These are phyloP conservation scores for Athene cunicularia DNA, from an alignment of 2,113 vertebrate genomes.

Conservation along the genomic window DNA sequence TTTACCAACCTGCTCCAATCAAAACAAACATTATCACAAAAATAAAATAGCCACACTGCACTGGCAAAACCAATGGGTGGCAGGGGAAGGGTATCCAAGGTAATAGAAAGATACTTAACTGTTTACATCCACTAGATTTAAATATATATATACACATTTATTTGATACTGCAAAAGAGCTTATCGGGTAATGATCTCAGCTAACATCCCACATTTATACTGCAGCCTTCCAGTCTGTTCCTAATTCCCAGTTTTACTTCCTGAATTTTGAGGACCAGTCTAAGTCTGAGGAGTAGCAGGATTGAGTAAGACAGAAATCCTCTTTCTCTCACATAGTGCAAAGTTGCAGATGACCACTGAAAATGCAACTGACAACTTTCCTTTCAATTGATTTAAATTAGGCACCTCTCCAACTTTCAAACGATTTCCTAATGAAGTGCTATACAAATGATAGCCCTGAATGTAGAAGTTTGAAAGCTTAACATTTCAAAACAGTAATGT, in stretches of 20 bases:
- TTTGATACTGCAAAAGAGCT: not conserved
- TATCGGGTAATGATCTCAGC: not conserved
- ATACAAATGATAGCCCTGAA: not conserved
- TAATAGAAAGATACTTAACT: not conserved
- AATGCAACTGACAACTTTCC: slow-evolving; percentile 49
- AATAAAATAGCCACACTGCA: not conserved
- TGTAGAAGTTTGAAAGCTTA: not conserved
- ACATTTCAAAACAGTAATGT: slow-evolving; percentile 1
- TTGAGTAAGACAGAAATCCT: slow-evolving; percentile 26
- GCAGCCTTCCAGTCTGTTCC: not conserved
- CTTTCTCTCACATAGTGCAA: not conserved
- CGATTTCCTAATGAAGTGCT: slow-evolving; percentile 55
- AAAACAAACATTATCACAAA: slow-evolving; percentile 3
- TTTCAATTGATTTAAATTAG: slow-evolving; percentile 68
- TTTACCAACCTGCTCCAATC: not conserved
- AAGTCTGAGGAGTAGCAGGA: not conserved
- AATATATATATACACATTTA: not conserved
- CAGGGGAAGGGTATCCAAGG: not conserved
- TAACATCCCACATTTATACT: not conserved
- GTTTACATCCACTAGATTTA: not conserved
- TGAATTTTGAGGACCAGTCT: not conserved
- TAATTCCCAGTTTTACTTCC: slow-evolving; percentile 7
- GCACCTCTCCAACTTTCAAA: slow-evolving; percentile 50
- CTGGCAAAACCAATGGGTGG: not conserved
- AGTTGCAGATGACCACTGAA: slow-evolving; percentile 21